Conservation (phyloP, 2,888 invertebrate species). For the Fabriciana adippe region DNA sequence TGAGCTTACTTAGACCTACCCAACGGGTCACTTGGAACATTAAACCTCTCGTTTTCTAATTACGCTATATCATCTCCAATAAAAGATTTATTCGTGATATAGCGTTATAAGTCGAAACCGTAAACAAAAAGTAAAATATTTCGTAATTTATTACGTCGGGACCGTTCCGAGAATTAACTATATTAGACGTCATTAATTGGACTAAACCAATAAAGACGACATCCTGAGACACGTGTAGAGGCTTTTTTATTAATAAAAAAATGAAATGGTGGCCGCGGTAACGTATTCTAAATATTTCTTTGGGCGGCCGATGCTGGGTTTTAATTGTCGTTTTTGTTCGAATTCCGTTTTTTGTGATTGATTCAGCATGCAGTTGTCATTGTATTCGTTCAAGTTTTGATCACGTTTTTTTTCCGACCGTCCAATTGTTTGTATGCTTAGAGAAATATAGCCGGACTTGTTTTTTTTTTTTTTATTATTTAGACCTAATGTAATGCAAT, state of each 20-base stretch:
- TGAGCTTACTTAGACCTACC: neutral
- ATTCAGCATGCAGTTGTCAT: slow-evolving; percentile 81
- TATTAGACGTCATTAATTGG: slow-evolving; percentile 76
- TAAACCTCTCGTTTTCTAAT: slow-evolving; percentile 16
- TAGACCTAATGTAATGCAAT: slow-evolving; percentile 62
- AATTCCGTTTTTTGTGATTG: slow-evolving; percentile 81
- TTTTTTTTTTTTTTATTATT: slow-evolving; percentile 59
- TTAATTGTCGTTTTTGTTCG: slow-evolving; percentile 82
- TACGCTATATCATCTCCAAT: slow-evolving; percentile 12
- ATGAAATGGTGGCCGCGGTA: slow-evolving; percentile 46
- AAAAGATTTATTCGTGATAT: slow-evolving; percentile 27
- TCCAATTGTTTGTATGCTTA: slow-evolving; percentile 80
- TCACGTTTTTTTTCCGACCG: slow-evolving; percentile 67
- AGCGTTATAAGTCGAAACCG: slow-evolving; percentile 24
- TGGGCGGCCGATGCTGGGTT: slow-evolving; percentile 60
- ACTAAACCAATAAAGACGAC: slow-evolving; percentile 80
- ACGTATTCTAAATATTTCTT: slow-evolving; percentile 80
- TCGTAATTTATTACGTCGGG: slow-evolving; percentile 64
- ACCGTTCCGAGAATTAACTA: slow-evolving; percentile 64
- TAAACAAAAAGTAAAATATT: slow-evolving; percentile 38
- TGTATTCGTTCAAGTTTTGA: slow-evolving; percentile 77
- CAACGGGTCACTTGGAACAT: neutral
- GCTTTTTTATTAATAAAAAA: slow-evolving; percentile 52
- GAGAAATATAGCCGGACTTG: slow-evolving; percentile 56
- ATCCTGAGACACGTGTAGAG: slow-evolving; percentile 71